A percentile compares a stretch with the other conserved stretches of the same genome.
Evolutionary conservation across 2,797 vertebrate genomes (phyloP).

Genomic region (Sarcoramphus papa): DNA sequence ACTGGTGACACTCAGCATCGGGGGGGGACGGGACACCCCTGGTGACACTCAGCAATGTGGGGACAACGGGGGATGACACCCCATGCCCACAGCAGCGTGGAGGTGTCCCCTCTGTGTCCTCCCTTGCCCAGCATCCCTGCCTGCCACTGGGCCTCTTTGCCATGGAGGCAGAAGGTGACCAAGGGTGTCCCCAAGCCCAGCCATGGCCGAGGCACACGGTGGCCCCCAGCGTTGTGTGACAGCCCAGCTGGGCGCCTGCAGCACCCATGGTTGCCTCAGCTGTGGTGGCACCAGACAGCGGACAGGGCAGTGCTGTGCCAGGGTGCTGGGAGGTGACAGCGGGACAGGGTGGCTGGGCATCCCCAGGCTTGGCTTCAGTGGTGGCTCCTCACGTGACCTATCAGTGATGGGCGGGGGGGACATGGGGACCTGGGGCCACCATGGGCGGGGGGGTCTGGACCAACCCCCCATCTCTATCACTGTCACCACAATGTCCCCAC

Average conservation of each 20-base stretch:
- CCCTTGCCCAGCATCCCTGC: not conserved
- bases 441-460: not conserved
- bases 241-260: not conserved
- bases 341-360: not conserved
- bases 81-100: accelerated
- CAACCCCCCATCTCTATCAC: accelerated
- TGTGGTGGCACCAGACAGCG: not conserved
- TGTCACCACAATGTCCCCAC: not conserved
- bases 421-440: not conserved
- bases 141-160: accelerated
- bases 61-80: too few species aligned
- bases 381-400: accelerated
- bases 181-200: not conserved
- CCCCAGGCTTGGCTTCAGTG: not conserved
- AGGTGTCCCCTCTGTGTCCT: not conserved
- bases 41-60: not conserved
- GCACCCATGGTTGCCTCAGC: not conserved
- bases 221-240: not conserved
- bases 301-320: accelerated
- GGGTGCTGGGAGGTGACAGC: not conserved
- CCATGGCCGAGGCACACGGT: accelerated
- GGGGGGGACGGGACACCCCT: too few species aligned
- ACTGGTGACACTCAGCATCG: not conserved
- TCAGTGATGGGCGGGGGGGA: not conserved
- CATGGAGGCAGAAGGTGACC: not conserved